Evolutionary conservation across 2,888 invertebrate genomes (phyloP).

Genomic region (Bombylius discolor): DNA sequence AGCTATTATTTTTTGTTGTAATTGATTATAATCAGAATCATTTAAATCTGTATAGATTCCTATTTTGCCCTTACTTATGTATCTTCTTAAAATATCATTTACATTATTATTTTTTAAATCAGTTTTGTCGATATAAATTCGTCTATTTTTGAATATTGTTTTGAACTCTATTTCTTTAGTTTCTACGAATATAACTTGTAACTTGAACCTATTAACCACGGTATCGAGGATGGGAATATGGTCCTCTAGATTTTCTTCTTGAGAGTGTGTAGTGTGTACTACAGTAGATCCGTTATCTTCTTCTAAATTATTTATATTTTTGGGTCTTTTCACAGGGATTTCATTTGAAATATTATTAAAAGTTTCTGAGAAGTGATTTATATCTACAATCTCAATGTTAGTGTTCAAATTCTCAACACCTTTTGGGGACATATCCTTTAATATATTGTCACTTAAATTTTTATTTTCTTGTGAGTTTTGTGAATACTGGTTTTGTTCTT

Average conservation of each 20-base stretch:
- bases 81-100: background rate
- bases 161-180: background rate
- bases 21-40: constrained; percentile 4
- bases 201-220: constrained; percentile 11
- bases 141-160: background rate
- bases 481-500: too few species aligned
- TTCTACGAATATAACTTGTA: background rate
- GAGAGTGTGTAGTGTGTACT: constrained; percentile 2
- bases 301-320: too few species aligned
- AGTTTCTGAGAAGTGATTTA: too few species aligned
- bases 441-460: too few species aligned
- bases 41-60: constrained; percentile 7
- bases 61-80: background rate
- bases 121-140: background rate
- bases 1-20: background rate
- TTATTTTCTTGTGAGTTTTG: too few species aligned
- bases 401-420: too few species aligned
- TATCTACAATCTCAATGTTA: too few species aligned
- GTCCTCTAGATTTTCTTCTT: constrained; percentile 12
- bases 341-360: too few species aligned
- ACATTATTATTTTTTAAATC: background rate
- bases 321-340: too few species aligned
- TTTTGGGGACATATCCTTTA: too few species aligned
- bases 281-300: background rate
- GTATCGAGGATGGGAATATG: constrained; percentile 12